Percentiles rank a stretch among this genome's conserved stretches.
phyloP scores from a whole-genome alignment of 2,888 invertebrate genomes.

The Timema cristinae region DNA sequence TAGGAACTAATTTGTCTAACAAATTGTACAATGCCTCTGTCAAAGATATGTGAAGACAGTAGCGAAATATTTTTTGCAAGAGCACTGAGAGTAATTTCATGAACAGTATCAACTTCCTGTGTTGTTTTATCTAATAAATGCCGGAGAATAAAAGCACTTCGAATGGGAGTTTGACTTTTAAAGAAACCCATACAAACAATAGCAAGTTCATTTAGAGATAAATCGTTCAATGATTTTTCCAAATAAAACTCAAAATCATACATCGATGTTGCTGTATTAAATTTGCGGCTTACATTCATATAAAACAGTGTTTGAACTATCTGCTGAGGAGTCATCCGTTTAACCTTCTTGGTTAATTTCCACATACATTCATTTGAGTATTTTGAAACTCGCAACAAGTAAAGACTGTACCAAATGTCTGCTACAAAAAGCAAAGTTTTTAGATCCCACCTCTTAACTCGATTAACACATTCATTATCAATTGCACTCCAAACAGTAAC shows the following conservation, averaged over 20 bases:
- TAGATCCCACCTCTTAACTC: slow-evolving; percentile 50
- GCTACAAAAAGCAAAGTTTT: slow-evolving; percentile 55
- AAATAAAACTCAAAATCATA: slow-evolving; percentile 62
- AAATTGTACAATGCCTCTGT: slow-evolving; percentile 49
- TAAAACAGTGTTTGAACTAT: slow-evolving; percentile 65
- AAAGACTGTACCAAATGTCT: slow-evolving; percentile 61
- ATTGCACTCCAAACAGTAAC: slow-evolving; percentile 63
- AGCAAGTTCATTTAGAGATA: slow-evolving; percentile 63
- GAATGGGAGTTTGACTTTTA: slow-evolving; percentile 64
- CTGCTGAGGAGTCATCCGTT: slow-evolving; percentile 56
- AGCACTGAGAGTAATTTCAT: slow-evolving; percentile 62
- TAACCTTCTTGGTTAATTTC: slow-evolving; percentile 54
- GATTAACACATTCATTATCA: slow-evolving; percentile 58
- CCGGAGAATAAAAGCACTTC: slow-evolving; percentile 48
- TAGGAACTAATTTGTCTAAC: slow-evolving; percentile 51
- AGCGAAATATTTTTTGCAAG: slow-evolving; percentile 64
- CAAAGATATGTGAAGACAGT: slow-evolving; percentile 50
- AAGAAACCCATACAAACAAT: slow-evolving; percentile 74
- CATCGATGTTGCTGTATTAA: slow-evolving; percentile 44
- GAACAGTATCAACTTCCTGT: slow-evolving; percentile 50
- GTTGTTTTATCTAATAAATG: slow-evolving; percentile 52
- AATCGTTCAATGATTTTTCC: slow-evolving; percentile 49
- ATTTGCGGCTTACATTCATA: slow-evolving; percentile 55
- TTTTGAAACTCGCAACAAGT: slow-evolving; percentile 52
- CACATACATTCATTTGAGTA: slow-evolving; percentile 54